Evolutionary conservation across 2,113 vertebrate species (phyloP), one percentile per base, ranked within the genome.

Genomic region (Misgurnus mizolepis): DNA sequence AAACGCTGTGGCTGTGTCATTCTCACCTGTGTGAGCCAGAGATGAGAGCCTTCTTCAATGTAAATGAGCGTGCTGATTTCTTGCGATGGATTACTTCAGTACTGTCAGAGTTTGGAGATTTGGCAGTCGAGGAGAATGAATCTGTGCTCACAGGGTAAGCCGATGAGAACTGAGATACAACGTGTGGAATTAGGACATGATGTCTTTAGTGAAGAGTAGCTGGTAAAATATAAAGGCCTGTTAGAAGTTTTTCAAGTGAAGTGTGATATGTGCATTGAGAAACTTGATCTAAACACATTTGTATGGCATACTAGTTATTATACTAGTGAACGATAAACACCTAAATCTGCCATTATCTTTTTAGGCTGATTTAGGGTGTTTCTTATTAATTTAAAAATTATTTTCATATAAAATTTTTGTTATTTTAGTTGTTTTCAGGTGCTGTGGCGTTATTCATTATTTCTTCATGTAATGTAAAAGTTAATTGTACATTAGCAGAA

Each of bases 131-230:
- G 53, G 56, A 70, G 58, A 45, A 82, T 66, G 61, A 85, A 79
- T 65, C 65, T 6, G 47, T 45, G 43, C 12, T 43, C 61, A 76
- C 73, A 76, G 50, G 80, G 76, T 85, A 79, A 82, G 83, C 55
- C 56, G 18, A 17, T 73, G 17, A 70, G 70, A 10, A 22, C 40
- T 82, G 15, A 41, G 40, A n/a, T 67, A 45, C 22, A 22, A 58
- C 10, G 34, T 60, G 49, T 65, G 27, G 58, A 68, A 71, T 80
- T 80, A 84, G 74, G 71, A 58, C 11, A 34, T 40, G 49, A 65
- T 64, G 76, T 27, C 40, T 68, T 1, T 40, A 49, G 40, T 60
- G 60, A 76, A n/a, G 4, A 6, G 5, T 14, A 55, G 22, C 61
- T 50, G 67, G 15, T 6, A 53, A 7, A 43, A 12, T 68, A 67